Percentiles rank a stretch among this genome's conserved stretches.
Evolutionary conservation across 1,140 invertebrate species (phyloP).

Genomic region (Homarus americanus): DNA sequence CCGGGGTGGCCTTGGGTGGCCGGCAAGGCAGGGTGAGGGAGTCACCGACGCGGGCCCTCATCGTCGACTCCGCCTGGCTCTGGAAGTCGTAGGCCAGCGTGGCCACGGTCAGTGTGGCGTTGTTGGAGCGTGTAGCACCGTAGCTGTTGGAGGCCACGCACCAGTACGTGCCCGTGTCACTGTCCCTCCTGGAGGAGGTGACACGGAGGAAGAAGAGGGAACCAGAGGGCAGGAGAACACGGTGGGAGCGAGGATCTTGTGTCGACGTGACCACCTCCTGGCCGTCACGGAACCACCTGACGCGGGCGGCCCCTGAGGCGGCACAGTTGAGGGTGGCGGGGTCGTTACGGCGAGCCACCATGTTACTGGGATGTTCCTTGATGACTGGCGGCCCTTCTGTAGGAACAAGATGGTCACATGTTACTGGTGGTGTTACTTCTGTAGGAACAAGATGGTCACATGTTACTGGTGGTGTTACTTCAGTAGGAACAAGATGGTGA

Average conservation of each 20-base stretch:
- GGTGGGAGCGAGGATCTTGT: constrained; percentile 44
- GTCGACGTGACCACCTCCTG: constrained; percentile 27
- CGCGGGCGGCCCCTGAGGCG: constrained; percentile 21
- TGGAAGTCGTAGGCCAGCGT: constrained; percentile 42
- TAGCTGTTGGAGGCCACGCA: constrained; percentile 42
- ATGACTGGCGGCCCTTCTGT: constrained; percentile 23
- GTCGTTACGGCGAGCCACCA: constrained; percentile 49
- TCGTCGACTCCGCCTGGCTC: not conserved
- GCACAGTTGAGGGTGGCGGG: constrained; percentile 57
- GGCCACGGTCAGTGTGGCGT: constrained; percentile 48
- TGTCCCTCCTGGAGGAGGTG: constrained; percentile 18
- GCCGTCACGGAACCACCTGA: constrained; percentile 55
- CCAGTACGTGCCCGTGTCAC: constrained; percentile 40
- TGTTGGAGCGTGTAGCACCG: constrained; percentile 48
- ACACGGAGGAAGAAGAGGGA: constrained; percentile 54
- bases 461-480: no score
- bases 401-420: no score
- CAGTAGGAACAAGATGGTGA: no score
- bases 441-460: no score
- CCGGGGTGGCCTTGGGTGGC: constrained; percentile 23
- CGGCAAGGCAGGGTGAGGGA: constrained; percentile 21
- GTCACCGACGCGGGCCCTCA: constrained; percentile 29
- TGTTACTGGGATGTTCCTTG: constrained; percentile 49
- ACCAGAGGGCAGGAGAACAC: constrained; percentile 31
- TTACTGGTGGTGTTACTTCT: no score